Conservation (phyloP, 2,888 invertebrate genomes). For the Eupithecia centaureata region DNA sequence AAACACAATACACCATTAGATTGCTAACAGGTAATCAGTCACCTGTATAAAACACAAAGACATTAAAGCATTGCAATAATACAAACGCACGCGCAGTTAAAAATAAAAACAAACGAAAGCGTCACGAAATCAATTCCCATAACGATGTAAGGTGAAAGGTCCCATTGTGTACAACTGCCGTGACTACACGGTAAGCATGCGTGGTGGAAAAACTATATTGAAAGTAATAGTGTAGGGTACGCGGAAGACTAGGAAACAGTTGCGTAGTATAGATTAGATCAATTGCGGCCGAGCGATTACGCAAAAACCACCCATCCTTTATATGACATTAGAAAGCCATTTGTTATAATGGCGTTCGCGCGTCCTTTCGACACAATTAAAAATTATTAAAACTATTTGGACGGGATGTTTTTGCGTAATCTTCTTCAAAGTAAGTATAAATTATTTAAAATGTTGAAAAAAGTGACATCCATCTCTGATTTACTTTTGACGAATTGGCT, state of each 20-base stretch:
- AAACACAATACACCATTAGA: background rate
- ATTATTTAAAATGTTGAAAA: no score
- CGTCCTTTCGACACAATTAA: no score
- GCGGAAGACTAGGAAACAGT: slow-evolving; percentile 23
- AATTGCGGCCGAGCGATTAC: no score
- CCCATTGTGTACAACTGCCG: slow-evolving; percentile 49
- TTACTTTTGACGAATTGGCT: no score
- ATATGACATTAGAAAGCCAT: no score
- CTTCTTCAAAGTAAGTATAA: no score
- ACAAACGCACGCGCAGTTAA: slow-evolving; percentile 19
- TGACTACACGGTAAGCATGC: slow-evolving; percentile 29
- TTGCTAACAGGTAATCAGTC: background rate
- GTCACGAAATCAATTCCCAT: slow-evolving; percentile 60
- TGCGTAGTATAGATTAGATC: slow-evolving; percentile 25
- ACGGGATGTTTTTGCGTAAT: no score
- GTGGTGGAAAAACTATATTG: slow-evolving; percentile 30
- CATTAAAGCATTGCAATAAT: slow-evolving; percentile 17
- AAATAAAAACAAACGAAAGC: slow-evolving; percentile 57
- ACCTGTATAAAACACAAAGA: slow-evolving; percentile 10
- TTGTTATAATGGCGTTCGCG: no score
- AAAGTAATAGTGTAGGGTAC: slow-evolving; percentile 38
- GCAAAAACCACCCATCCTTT: no score
- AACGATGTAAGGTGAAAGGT: slow-evolving; percentile 65
- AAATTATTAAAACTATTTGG: no score
- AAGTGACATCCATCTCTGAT: no score